Evolutionary conservation across 2,888 invertebrate species (phyloP), one percentile per base, ranked within the genome.

Genomic region (Drosophila anomalata): DNA sequence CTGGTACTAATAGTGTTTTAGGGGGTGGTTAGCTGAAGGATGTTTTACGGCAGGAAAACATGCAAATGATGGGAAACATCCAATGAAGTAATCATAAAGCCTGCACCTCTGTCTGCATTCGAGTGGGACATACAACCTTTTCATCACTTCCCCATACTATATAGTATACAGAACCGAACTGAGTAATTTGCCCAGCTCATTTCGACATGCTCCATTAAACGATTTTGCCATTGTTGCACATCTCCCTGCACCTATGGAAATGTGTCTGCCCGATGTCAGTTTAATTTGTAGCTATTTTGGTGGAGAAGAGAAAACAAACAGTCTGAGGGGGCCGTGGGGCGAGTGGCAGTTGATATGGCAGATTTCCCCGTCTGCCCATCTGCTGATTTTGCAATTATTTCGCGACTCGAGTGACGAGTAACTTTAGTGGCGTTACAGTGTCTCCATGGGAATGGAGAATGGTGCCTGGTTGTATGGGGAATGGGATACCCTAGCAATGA

Each of bases 121-220:
- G 31, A 41, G 26, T 50, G 63, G 50, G 41, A 41, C 63, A 66
- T 80, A 69, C 87, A 78, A 73, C 82, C 82, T 69, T 75, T 78
- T 65, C 73, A 62, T 61, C 72, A 47, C 61, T 48, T 60, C 31
- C 39, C 71, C 31, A 33, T 71, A n/a, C n/a, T 36, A 14, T 36
- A 62, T 41, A 47, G 14, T 14, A 14, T 36, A 62, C 33, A 52
- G 14, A 33, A 44, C 48, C 31, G 53, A 62, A 60, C 47, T 62
- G 58, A 70, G 62, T 72, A 82, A 61, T 77, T 71, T 57, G 73
- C 65, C 56, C 70, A 51, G 62, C 68, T 81, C 75, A 76, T 75
- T 82, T 72, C 73, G 82, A 82, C 73, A 79, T 71, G 82, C 88
- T 76, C 87, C 88, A 85, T 85, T 85, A 85, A 88, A 76, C 73